Conservation (phyloP, 1,140 invertebrate genomes). For the Cyclargus thomasi region DNA sequence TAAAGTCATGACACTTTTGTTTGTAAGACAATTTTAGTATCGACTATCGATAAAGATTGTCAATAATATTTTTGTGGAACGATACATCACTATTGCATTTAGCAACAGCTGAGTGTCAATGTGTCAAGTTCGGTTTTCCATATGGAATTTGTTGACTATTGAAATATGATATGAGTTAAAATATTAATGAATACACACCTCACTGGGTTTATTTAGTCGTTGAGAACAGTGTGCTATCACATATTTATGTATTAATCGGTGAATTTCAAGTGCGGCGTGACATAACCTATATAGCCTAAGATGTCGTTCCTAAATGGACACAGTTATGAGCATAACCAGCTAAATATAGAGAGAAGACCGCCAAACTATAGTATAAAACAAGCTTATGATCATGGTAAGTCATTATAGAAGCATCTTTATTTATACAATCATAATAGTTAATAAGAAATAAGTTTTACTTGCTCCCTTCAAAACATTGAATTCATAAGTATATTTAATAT, state of each 20-base stretch:
- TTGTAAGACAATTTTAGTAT: not conserved
- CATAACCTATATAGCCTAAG: constrained; percentile 23
- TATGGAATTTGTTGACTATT: not conserved
- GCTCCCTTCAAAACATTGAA: no score
- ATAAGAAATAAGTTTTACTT: no score
- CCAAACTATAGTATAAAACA: constrained; percentile 35
- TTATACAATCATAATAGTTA: no score
- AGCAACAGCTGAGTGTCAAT: constrained; percentile 21
- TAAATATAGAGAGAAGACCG: constrained; percentile 26
- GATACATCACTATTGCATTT: not conserved
- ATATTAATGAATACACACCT: not conserved
- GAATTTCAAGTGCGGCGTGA: constrained; percentile 9
- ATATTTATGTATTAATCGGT: not conserved
- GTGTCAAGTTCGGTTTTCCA: not conserved
- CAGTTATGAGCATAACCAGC: constrained; percentile 30
- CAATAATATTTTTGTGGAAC: not conserved
- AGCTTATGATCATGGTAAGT: constrained; percentile 49
- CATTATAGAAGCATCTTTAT: constrained; percentile 8
- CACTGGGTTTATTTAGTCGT: not conserved
- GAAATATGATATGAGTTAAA: not conserved
- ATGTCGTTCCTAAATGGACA: constrained; percentile 51
- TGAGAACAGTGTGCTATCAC: not conserved
- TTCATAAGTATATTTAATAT: no score
- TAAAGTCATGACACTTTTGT: no score
- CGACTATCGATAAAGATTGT: not conserved